Conservation (phyloP, 2,113 vertebrate species). For the Zosterops japonicus region DNA sequence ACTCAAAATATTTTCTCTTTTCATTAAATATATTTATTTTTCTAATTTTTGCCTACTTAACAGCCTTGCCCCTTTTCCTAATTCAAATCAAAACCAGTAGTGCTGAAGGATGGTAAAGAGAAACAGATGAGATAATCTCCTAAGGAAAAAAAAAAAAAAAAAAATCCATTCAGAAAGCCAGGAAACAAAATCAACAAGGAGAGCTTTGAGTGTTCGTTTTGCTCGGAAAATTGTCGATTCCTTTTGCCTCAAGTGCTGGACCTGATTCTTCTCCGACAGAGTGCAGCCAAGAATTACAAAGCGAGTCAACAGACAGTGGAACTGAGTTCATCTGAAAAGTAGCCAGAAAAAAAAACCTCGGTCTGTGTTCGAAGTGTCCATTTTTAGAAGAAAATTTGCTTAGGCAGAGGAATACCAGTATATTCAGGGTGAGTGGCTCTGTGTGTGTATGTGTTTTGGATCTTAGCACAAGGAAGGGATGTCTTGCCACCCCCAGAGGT, state of each 20-base stretch:
- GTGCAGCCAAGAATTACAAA: conserved; percentile 60
- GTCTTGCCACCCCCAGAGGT: conserved; percentile 63
- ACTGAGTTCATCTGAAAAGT: conserved; percentile 39
- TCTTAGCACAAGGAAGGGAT: conserved; percentile 52
- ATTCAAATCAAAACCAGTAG: not conserved
- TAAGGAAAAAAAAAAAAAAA: not conserved
- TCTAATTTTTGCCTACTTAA: not conserved
- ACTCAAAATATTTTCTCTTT: not conserved
- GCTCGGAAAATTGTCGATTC: not conserved
- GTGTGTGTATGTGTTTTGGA: conserved; percentile 41
- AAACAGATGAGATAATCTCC: not conserved
- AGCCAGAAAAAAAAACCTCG: not conserved
- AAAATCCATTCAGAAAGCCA: not conserved
- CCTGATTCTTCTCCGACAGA: conserved; percentile 48
- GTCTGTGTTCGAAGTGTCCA: not conserved
- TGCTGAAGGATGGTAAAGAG: not conserved
- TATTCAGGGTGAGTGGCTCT: conserved; percentile 41
- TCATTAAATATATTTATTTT: not conserved
- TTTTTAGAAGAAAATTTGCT: conserved; percentile 58
- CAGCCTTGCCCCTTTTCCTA: not conserved
- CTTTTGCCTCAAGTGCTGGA: conserved; percentile 21
- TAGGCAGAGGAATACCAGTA: conserved; percentile 30
- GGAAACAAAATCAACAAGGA: conserved; percentile 26
- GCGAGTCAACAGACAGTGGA: conserved; percentile 50
- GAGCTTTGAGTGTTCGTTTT: conserved; percentile 25